Percentiles rank a stretch among this genome's conserved stretches.
Evolutionary conservation across 2,113 vertebrate species (phyloP).

Genomic region (Erpornis zantholeuca): DNA sequence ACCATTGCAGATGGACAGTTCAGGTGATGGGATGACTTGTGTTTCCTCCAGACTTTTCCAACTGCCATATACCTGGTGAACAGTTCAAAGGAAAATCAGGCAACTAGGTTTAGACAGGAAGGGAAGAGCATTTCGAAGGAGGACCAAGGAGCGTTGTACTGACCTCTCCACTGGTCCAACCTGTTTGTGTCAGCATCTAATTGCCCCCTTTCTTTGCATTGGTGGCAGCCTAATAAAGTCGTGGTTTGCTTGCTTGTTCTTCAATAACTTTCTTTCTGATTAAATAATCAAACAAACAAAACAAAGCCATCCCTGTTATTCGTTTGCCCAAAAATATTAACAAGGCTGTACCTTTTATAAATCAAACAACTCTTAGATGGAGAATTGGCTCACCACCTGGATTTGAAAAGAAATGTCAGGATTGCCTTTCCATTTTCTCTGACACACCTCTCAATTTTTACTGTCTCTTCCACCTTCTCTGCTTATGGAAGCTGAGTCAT

Average conservation of each 20-base stretch:
- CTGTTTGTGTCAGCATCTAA: background rate
- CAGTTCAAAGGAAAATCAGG: background rate
- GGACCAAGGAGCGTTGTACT: accelerated
- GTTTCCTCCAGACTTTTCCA: background rate
- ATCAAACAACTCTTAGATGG: background rate
- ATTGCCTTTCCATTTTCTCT: background rate
- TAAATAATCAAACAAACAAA: background rate
- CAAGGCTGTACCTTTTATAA: background rate
- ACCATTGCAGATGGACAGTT: background rate
- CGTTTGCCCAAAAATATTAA: background rate
- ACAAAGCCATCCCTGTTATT: background rate
- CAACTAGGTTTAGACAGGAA: background rate
- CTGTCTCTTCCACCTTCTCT: background rate
- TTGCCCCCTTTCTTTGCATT: background rate
- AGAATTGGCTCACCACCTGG: background rate
- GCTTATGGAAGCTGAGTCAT: background rate
- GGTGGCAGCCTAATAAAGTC: background rate
- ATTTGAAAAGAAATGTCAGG: background rate
- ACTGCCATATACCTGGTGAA: background rate
- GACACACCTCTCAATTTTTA: background rate
- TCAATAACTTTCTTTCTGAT: background rate
- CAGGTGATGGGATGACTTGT: background rate
- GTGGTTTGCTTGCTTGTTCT: background rate
- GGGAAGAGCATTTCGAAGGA: background rate
- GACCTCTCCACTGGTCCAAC: background rate